Conservation (phyloP, 2,888 invertebrate genomes). For the Drosophila borborema region DNA sequence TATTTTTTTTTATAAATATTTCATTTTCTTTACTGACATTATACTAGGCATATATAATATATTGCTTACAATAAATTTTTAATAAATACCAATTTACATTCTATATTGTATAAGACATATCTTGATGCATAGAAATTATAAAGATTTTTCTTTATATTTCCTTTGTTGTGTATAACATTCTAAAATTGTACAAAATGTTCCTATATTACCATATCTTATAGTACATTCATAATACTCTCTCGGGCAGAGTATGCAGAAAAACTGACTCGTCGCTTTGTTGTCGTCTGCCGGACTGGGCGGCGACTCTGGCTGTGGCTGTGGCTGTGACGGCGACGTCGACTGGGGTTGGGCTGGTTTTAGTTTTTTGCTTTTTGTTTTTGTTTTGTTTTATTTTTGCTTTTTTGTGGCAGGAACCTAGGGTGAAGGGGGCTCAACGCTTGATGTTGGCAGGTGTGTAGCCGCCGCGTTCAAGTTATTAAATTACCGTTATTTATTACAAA, state of each 20-base stretch:
- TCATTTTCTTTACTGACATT: not conserved
- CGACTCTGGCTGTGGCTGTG: not conserved
- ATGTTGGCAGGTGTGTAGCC: conserved; percentile 67
- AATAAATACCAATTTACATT: not conserved
- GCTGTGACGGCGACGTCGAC: conserved; percentile 8
- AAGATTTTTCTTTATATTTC: not conserved
- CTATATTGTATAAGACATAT: not conserved
- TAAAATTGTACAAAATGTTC: not conserved
- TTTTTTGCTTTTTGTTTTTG: conserved; percentile 4
- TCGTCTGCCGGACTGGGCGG: conserved; percentile 40
- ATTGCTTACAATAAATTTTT: not conserved
- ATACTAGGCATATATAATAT: not conserved
- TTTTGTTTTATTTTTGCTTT: conserved; percentile 4
- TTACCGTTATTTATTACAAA: conserved; percentile 80
- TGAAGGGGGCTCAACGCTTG: conserved; percentile 22
- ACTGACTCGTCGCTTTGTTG: conserved; percentile 58
- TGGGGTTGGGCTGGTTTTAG: conserved; percentile 25
- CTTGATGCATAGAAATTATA: no score
- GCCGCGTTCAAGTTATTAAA: conserved; percentile 72
- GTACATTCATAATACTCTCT: not conserved
- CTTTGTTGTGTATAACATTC: not conserved
- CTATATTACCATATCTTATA: not conserved
- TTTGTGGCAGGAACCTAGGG: conserved; percentile 17
- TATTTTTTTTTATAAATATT: not conserved
- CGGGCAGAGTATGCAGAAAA: conserved; percentile 22